Percentiles rank a stretch among this genome's conserved stretches.
Conservation (phyloP, 1,140 invertebrate genomes). For the Glossosoma conforme region DNA sequence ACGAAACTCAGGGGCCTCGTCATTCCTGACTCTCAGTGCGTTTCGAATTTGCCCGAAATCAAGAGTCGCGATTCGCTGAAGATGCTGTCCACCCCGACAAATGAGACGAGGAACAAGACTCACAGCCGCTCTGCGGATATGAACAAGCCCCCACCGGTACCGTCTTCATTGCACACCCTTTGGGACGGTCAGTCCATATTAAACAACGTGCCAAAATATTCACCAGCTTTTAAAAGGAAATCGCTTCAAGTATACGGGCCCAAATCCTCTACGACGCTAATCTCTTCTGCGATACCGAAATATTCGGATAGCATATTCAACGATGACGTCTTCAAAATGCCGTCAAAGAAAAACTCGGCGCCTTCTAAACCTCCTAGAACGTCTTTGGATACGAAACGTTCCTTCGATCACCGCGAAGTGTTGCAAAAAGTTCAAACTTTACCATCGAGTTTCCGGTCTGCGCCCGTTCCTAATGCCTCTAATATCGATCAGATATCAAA, state of each 20-base stretch:
- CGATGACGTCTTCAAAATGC: slow-evolving; percentile 2
- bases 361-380: slow-evolving; percentile 28
- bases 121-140: slow-evolving; percentile 33
- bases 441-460: slow-evolving; percentile 18
- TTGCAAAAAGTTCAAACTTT: slow-evolving; percentile 23
- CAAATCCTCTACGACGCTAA: slow-evolving; percentile 10
- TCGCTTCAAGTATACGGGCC: slow-evolving; percentile 60
- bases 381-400: slow-evolving; percentile 20
- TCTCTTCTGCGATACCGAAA: slow-evolving; percentile 7
- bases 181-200: slow-evolving; percentile 50
- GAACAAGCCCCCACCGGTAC: slow-evolving; percentile 9
- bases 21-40: slow-evolving; percentile 70
- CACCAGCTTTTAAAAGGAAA: slow-evolving; percentile 76
- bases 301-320: slow-evolving; percentile 3
- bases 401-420: slow-evolving; percentile 18
- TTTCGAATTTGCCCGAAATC: slow-evolving; percentile 68
- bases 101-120: slow-evolving; percentile 34
- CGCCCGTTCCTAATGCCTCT: neutral
- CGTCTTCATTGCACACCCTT: slow-evolving; percentile 32
- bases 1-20: slow-evolving; percentile 80
- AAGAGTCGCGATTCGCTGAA: slow-evolving; percentile 55
- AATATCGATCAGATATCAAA: slow-evolving; percentile 9
- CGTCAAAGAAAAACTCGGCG: slow-evolving; percentile 28
- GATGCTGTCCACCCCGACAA: slow-evolving; percentile 20
- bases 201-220: slow-evolving; percentile 70